Evolutionary conservation across 1,140 invertebrate species (phyloP).

Genomic region (Dinoponera quadriceps): DNA sequence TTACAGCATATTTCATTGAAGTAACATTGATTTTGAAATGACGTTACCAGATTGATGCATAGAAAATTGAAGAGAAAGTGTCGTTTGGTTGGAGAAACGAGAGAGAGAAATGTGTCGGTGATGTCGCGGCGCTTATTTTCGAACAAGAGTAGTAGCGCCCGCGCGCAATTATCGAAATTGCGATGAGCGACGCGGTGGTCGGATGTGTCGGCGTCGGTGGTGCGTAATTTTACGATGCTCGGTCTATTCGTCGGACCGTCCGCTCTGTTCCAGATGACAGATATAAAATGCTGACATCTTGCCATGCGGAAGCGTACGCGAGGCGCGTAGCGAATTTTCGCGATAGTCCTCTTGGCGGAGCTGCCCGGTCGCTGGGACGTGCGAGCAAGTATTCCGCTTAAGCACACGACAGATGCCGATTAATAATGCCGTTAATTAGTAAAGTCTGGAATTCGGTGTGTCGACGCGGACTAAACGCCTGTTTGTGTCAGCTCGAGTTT

Average conservation of each 20-base stretch:
- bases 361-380: background rate
- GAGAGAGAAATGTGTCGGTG: background rate
- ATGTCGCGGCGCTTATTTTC: slow-evolving; percentile 46
- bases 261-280: slow-evolving; percentile 48
- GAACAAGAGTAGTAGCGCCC: background rate
- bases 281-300: slow-evolving; percentile 63
- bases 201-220: background rate
- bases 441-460: slow-evolving; percentile 1
- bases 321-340: slow-evolving; percentile 34
- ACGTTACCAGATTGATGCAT: too few species aligned
- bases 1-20: too few species aligned
- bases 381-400: slow-evolving; percentile 20
- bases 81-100: background rate
- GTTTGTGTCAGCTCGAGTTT: background rate
- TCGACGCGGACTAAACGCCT: slow-evolving; percentile 7
- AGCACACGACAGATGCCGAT: slow-evolving; percentile 9
- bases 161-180: background rate
- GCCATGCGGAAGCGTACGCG: slow-evolving; percentile 40
- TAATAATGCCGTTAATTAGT: slow-evolving; percentile 48
- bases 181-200: background rate
- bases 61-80: too few species aligned
- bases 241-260: background rate
- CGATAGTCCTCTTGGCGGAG: slow-evolving; percentile 8
- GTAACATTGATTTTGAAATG: too few species aligned
- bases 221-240: slow-evolving; percentile 10